Percentiles rank a stretch among this genome's conserved stretches.
These are phyloP conservation scores for Syrmaticus mikado DNA, from an alignment of 2,113 vertebrate species.

Conservation along the genomic window DNA sequence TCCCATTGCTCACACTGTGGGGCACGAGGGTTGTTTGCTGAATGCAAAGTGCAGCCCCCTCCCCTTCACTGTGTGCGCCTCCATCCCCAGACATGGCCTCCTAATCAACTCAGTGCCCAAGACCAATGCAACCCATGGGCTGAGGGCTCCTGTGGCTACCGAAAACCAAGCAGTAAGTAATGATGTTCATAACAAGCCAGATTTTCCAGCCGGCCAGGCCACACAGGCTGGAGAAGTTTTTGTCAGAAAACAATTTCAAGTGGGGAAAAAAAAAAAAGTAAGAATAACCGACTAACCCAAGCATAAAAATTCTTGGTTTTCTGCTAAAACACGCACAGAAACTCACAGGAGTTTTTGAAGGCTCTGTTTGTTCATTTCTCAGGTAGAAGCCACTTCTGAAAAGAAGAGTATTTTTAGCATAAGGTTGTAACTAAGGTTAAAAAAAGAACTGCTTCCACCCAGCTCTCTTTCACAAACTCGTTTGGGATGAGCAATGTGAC, in stretches of 20 bases:
- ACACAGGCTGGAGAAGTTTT: neutral
- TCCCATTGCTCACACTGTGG: accelerated
- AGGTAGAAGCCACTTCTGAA: neutral
- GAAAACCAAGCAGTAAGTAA: neutral
- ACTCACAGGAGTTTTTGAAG: neutral
- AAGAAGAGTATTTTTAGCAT: neutral
- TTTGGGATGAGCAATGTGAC: neutral
- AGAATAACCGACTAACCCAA: neutral
- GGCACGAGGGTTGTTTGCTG: accelerated
- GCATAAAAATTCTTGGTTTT: neutral
- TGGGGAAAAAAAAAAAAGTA: neutral
- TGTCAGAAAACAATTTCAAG: neutral
- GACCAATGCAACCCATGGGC: accelerated
- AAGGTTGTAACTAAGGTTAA: neutral
- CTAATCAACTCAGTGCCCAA: neutral
- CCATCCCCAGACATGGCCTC: accelerated
- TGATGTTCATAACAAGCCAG: neutral
- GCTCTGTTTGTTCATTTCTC: neutral
- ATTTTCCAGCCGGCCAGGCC: neutral
- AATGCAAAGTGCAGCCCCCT: neutral
- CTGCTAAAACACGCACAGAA: neutral
- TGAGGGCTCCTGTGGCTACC: accelerated
- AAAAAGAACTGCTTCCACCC: neutral
- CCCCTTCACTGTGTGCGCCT: accelerated
- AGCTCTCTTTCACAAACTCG: neutral